Conservation (phyloP, 2,797 vertebrate species). For the Novumbra hubbsi region DNA sequence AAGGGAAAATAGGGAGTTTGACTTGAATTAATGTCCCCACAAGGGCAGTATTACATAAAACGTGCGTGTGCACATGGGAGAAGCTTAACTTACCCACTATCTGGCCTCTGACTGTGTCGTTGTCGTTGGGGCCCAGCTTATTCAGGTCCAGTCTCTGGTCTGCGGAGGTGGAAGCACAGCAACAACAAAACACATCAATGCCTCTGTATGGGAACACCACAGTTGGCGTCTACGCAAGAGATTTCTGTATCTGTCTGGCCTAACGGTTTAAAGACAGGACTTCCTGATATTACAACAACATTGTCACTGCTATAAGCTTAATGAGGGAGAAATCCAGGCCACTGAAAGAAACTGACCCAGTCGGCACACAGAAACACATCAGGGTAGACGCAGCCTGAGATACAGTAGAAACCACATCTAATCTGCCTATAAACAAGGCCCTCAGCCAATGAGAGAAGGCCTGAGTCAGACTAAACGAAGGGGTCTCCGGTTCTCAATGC, state of each 20-base stretch:
- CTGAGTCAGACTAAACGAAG: not conserved
- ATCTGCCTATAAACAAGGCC: not conserved
- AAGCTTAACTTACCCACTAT: slow-evolving; percentile 86
- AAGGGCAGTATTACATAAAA: too few species aligned
- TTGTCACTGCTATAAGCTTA: not conserved
- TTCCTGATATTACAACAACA: not conserved
- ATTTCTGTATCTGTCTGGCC: not conserved
- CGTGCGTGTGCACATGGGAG: not conserved
- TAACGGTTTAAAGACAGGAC: not conserved
- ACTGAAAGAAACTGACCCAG: not conserved
- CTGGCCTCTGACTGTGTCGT: slow-evolving; percentile 94
- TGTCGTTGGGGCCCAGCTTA: slow-evolving; percentile 94
- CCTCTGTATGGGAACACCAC: too few species aligned
- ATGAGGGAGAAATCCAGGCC: too few species aligned
- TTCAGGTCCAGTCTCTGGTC: slow-evolving; percentile 96
- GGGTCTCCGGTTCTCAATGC: not conserved
- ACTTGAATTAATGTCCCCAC: too few species aligned
- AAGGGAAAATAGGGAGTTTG: too few species aligned
- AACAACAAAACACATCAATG: too few species aligned
- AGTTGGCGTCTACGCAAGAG: too few species aligned
- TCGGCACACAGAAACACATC: too few species aligned
- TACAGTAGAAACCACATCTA: not conserved
- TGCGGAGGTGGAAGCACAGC: slow-evolving; percentile 45
- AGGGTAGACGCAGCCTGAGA: not conserved
- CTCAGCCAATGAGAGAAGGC: not conserved